phyloP scores from a whole-genome alignment of 2,113 vertebrate species.

The Perca fluviatilis region DNA sequence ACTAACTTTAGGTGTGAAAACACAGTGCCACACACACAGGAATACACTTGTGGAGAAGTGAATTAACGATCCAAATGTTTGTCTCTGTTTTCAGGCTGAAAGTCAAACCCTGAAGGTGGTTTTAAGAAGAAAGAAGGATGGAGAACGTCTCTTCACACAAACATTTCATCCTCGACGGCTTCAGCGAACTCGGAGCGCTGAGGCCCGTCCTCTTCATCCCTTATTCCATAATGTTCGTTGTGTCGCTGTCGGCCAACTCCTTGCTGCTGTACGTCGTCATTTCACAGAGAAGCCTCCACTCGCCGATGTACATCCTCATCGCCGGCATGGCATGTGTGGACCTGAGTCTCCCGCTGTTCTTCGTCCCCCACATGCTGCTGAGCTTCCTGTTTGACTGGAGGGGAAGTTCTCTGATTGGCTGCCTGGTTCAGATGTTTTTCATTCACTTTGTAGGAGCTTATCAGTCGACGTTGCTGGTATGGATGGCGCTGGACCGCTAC shows the following conservation, averaged over 20 bases:
- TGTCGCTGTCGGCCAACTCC: conserved; percentile 37
- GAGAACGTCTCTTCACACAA: conserved; percentile 36
- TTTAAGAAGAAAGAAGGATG: background rate
- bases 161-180: conserved; percentile 29
- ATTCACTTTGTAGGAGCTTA: conserved; percentile 5
- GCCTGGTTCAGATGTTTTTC: conserved; percentile 47
- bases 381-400: conserved; percentile 52
- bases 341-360: conserved; percentile 37
- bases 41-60: too few relatives aligned
- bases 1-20: too few relatives aligned
- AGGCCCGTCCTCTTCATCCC: conserved; percentile 53
- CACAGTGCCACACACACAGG: too few relatives aligned
- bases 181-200: conserved; percentile 16
- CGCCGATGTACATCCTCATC: conserved; percentile 61
- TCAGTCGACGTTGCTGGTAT: conserved; percentile 39
- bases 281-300: conserved; percentile 47
- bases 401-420: conserved; percentile 47
- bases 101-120: background rate
- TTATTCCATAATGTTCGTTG: background rate
- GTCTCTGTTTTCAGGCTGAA: conserved; percentile 18
- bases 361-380: conserved; percentile 51
- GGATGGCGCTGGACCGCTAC: conserved; percentile 62
- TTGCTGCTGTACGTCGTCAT: conserved; percentile 50
- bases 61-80: too few relatives aligned
- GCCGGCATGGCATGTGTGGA: conserved; percentile 41